These are phyloP conservation scores for Tragopan temminckii DNA, from an alignment of 2,797 vertebrate species.

Conservation along the genomic window DNA sequence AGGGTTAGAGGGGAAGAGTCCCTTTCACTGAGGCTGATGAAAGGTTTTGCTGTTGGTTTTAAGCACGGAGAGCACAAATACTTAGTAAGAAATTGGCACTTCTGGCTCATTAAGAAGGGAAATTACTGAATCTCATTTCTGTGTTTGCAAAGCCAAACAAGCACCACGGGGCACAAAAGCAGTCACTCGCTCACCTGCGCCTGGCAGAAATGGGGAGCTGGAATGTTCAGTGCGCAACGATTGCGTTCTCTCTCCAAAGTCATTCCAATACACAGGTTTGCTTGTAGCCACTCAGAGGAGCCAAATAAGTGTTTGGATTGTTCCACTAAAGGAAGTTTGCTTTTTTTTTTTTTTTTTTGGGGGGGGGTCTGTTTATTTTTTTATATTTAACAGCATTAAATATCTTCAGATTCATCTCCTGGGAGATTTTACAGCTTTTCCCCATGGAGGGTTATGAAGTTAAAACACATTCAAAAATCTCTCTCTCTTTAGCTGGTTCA, in stretches of 20 bases:
- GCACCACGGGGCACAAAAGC: background rate
- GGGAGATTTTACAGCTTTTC: background rate
- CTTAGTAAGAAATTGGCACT: constrained; percentile 48
- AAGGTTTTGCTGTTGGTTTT: constrained; percentile 43
- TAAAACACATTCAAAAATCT: constrained; percentile 8
- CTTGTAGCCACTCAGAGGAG: background rate
- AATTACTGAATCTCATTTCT: constrained; percentile 45
- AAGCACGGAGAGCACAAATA: background rate
- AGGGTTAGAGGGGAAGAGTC: constrained; percentile 46
- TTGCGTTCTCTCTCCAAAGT: background rate
- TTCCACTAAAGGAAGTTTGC: background rate
- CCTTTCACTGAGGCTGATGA: constrained; percentile 35
- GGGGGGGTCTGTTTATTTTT: background rate
- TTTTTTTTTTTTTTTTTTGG: fast-evolving
- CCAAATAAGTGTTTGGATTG: background rate
- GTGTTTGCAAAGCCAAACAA: constrained; percentile 26
- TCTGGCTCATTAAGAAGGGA: constrained; percentile 44
- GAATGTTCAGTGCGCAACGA: background rate
- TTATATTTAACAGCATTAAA: background rate
- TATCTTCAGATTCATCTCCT: background rate
- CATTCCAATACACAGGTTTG: constrained; percentile 6
- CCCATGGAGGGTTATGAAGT: background rate
- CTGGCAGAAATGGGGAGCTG: background rate
- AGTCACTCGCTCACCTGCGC: background rate
- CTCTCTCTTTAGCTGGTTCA: background rate